Base-by-base conservation (phyloP, 2,888 invertebrate genomes). In the Perizoma affinitatum region DNA sequence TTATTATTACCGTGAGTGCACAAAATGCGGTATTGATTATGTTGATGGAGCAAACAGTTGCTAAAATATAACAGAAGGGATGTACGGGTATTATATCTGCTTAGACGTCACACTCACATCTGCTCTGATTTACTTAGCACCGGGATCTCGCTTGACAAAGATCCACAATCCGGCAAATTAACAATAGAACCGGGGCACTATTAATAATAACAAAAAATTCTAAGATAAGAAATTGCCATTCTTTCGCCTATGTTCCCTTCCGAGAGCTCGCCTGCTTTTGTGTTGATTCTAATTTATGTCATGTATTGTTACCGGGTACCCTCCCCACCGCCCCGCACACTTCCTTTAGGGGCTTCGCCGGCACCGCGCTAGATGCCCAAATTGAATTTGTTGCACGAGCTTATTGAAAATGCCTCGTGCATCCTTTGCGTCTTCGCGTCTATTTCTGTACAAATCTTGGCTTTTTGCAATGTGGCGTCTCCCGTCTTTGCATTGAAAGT, bases 261-360 rank as follows among this genome's bases (percentile, higher is more conserved):
- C 84, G 84, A 88, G 90, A 89, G 88, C 82, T 79, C 80, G 79
- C 67, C 79, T 76, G 78, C 90, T 87, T 90, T 92, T 91, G 89
- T 92, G 87, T 87, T 84, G 87, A 83, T 86, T 90, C 89, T 91
- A 91, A 92, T 91, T 91, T 92, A 92, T 91, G 90, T 91, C 84
- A 84, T 86, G 90, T 83, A 90, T 91, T 90, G 90, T 90, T 83
- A 53, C 63, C 63, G 52, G 79, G 76, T 80, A 80, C 88, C 84
- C 88, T 86, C 90, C 88, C 90, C 88, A 87, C 84, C 88, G 86
- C 90, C 88, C 90, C 88, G 87, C 89, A 82, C 84, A 82, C 84
- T 87, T 88, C 87, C 87, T 87, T 83, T 81, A 76, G 84, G 87
- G 90, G 83, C 86, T 84, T 77, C 74, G 22, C 22, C 22, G 83